A percentile compares a stretch with the other conserved stretches of the same genome.
Evolutionary conservation across 1,140 invertebrate genomes (phyloP).

Genomic region (Apis florea): DNA sequence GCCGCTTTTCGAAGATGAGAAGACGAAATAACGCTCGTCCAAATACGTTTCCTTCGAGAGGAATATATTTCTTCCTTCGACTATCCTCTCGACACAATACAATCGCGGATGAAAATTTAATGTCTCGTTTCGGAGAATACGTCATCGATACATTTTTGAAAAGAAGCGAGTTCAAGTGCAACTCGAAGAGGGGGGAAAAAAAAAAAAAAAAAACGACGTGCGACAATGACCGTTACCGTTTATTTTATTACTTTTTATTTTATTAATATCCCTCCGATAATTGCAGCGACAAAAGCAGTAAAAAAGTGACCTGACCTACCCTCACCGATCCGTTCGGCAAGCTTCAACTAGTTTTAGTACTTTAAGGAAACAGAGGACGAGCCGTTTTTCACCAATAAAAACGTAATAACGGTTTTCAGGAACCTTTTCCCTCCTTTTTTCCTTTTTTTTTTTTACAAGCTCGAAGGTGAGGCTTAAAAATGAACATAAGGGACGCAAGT

Average conservation of each 20-base stretch:
- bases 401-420: conserved; percentile 14
- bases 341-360: not conserved
- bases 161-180: no score
- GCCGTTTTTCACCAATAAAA: conserved; percentile 45
- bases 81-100: no score
- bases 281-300: conserved; percentile 10
- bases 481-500: not conserved
- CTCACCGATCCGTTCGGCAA: not conserved
- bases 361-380: not conserved
- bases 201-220: no score
- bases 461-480: conserved; percentile 4
- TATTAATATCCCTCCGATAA: conserved; percentile 39
- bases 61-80: no score
- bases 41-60: no score
- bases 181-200: no score
- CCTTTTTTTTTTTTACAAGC: not conserved
- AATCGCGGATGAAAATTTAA: no score
- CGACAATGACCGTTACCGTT: conserved; percentile 12
- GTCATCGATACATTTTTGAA: no score
- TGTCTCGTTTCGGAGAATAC: no score
- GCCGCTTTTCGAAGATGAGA: conserved; percentile 42
- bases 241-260: not conserved
- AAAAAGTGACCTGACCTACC: conserved; percentile 42
- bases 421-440: not conserved
- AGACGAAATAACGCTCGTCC: conserved; percentile 14